Evolutionary conservation across 2,797 vertebrate genomes (phyloP).

Genomic region (Siniperca undulata): DNA sequence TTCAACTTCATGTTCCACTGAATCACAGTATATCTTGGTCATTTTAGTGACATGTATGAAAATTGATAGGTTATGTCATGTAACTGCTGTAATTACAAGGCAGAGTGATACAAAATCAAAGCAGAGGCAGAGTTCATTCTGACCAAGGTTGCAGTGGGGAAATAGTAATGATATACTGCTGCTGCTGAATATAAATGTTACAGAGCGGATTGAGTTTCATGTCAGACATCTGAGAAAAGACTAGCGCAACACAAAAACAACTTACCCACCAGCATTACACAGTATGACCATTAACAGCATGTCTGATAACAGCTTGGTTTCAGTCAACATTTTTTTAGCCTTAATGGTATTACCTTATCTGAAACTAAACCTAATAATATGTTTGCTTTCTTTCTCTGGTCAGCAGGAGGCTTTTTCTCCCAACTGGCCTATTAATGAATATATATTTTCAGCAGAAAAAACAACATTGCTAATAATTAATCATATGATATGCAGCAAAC

Average conservation of each 20-base stretch:
- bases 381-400: constrained; percentile 33
- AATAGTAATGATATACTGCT: constrained; percentile 62
- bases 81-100: constrained; percentile 64
- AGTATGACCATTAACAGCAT: constrained; percentile 24
- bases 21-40: constrained; percentile 4
- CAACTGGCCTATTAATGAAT: not conserved
- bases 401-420: not conserved
- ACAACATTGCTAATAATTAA: constrained; percentile 12
- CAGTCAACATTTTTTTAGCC: constrained; percentile 32
- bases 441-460: not conserved
- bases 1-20: constrained; percentile 25
- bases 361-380: not conserved
- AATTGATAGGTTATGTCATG: constrained; percentile 39
- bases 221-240: constrained; percentile 38
- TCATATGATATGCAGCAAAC: not conserved
- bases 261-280: not conserved
- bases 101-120: constrained; percentile 55
- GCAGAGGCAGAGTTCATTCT: constrained; percentile 48
- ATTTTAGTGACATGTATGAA: constrained; percentile 24
- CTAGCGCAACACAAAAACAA: constrained; percentile 21
- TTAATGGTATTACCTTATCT: constrained; percentile 42
- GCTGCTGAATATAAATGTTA: constrained; percentile 59
- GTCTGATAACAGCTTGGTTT: constrained; percentile 39
- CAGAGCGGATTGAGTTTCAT: constrained; percentile 54
- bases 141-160: constrained; percentile 23